phyloP scores from a whole-genome alignment of 2,113 vertebrate species.

The Urocolius indicus region DNA sequence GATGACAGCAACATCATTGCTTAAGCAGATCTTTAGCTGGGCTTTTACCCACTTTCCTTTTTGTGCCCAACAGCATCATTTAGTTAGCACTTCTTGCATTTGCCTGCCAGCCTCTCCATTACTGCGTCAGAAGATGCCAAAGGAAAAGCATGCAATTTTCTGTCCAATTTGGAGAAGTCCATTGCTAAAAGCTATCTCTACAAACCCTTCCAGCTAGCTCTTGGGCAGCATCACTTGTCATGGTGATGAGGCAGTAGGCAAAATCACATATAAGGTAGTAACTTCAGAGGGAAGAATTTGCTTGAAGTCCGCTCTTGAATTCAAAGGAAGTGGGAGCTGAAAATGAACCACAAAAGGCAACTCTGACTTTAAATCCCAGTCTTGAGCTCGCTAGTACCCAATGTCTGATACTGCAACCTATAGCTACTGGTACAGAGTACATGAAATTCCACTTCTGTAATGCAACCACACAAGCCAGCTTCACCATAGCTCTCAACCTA shows the following conservation, averaged over 20 bases:
- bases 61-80: not conserved
- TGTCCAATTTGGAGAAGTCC: not conserved
- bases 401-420: not conserved
- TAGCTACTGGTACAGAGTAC: not conserved
- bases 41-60: not conserved
- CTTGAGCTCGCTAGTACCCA: not conserved
- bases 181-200: not conserved
- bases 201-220: constrained; percentile 17
- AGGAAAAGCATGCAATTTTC: not conserved
- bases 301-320: not conserved
- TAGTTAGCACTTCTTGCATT: not conserved
- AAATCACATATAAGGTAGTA: not conserved
- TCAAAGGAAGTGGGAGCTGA: not conserved
- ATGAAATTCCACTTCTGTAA: not conserved
- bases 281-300: constrained; percentile 7
- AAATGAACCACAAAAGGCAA: constrained; percentile 3
- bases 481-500: not conserved
- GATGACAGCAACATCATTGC: not conserved
- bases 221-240: not conserved
- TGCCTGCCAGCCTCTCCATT: not conserved
- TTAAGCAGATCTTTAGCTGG: not conserved
- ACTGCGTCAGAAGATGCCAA: not conserved
- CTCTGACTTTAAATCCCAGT: not conserved
- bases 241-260: not conserved
- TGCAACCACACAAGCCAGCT: not conserved